Evolutionary conservation across 2,888 invertebrate genomes (phyloP).

Genomic region (Lasioglossum leucozonium): DNA sequence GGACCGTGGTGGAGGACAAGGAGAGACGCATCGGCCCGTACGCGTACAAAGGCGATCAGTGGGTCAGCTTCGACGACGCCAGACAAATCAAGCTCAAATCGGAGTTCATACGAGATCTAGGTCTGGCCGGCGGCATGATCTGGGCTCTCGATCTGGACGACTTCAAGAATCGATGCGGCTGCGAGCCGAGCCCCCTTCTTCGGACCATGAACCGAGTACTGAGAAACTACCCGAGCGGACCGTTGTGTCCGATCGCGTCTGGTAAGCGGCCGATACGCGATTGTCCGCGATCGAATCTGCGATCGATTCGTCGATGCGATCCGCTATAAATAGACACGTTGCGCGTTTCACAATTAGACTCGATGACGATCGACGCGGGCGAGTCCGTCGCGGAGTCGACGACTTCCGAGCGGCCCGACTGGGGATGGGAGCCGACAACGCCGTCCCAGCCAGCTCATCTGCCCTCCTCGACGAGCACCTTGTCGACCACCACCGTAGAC

Average conservation of each 20-base stretch:
- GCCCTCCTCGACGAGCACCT: conserved; percentile 41
- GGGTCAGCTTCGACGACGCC: conserved; percentile 97
- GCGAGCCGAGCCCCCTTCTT: conserved; percentile 92
- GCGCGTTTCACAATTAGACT: conserved; percentile 22
- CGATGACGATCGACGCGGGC: conserved; percentile 38
- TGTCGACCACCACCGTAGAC: conserved; percentile 58
- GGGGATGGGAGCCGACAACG: conserved; percentile 54
- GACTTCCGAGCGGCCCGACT: conserved; percentile 32
- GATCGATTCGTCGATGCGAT: neutral
- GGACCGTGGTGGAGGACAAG: conserved; percentile 92
- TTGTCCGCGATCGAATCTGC: neutral
- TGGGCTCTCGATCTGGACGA: conserved; percentile 96
- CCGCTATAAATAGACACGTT: neutral
- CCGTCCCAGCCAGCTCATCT: conserved; percentile 56
- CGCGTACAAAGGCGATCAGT: conserved; percentile 93
- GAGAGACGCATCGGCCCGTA: conserved; percentile 95
- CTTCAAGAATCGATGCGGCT: conserved; percentile 92
- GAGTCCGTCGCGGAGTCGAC: conserved; percentile 30
- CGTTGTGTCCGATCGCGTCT: conserved; percentile 86
- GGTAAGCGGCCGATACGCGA: conserved; percentile 36
- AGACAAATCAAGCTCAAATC: conserved; percentile 93
- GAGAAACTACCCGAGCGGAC: conserved; percentile 89
- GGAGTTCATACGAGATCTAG: conserved; percentile 91
- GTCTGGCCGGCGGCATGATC: conserved; percentile 94
- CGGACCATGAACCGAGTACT: conserved; percentile 93